phyloP scores from a whole-genome alignment of 1,140 invertebrate species.

The Dreissena rostriformis region DNA sequence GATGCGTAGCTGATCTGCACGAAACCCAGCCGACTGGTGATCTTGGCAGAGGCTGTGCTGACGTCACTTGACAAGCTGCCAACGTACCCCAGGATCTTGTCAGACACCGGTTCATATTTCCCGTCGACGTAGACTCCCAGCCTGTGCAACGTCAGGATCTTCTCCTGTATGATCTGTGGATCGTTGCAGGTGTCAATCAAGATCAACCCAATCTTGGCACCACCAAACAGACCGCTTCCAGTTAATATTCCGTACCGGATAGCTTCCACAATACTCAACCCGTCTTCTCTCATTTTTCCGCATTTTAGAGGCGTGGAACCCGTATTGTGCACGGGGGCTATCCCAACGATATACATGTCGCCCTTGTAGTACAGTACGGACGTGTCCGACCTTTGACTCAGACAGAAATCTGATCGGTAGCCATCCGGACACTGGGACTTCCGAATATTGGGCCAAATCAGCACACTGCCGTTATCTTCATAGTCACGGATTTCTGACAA shows the following conservation, averaged over 20 bases:
- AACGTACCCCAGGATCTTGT: constrained; percentile 44
- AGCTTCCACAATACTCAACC: constrained; percentile 35
- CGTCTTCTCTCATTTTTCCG: constrained; percentile 35
- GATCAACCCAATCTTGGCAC: constrained; percentile 34
- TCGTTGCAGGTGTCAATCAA: constrained; percentile 53
- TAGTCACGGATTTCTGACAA: constrained; percentile 3
- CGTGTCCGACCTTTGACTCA: neutral
- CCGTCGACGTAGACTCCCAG: constrained; percentile 34
- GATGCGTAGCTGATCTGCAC: constrained; percentile 46
- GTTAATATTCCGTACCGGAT: constrained; percentile 41
- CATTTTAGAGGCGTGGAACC: constrained; percentile 38
- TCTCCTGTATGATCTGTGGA: constrained; percentile 48
- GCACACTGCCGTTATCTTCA: neutral
- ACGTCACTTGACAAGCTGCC: constrained; percentile 50
- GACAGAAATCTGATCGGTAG: neutral
- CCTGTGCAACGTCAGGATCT: constrained; percentile 36
- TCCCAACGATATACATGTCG: constrained; percentile 48
- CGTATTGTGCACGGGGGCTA: constrained; percentile 40
- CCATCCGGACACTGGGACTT: constrained; percentile 32
- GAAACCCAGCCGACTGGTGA: constrained; percentile 15
- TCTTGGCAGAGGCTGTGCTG: constrained; percentile 31
- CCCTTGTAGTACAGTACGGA: constrained; percentile 19
- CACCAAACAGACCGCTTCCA: neutral
- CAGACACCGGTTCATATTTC: constrained; percentile 3
- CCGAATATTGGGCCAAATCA: constrained; percentile 10